Percentiles rank a stretch among this genome's conserved stretches.
Evolutionary conservation across 2,888 invertebrate genomes (phyloP).

Genomic region (Phyto melanocephala): DNA sequence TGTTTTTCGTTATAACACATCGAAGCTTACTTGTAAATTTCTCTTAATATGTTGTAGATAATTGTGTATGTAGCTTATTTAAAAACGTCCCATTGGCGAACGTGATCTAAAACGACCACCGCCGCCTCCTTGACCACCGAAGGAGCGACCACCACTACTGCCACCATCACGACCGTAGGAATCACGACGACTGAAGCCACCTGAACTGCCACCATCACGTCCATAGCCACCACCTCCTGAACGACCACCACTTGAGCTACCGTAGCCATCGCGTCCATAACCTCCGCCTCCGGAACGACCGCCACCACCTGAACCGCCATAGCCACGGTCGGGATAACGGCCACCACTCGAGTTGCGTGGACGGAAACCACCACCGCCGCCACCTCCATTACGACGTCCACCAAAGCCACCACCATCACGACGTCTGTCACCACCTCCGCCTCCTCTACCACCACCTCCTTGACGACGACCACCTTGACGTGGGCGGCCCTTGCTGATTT

Average conservation of each 20-base stretch:
- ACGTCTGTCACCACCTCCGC: slow-evolving; percentile 81
- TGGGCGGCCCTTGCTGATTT: slow-evolving; percentile 90
- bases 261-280: slow-evolving; percentile 74
- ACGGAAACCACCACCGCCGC: slow-evolving; percentile 79
- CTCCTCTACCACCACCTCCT: slow-evolving; percentile 79
- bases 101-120: slow-evolving; percentile 77
- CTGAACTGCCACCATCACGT: slow-evolving; percentile 79
- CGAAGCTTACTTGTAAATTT: slow-evolving; percentile 59
- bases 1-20: slow-evolving; percentile 36
- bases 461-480: slow-evolving; percentile 83
- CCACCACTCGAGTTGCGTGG: slow-evolving; percentile 79
- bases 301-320: slow-evolving; percentile 65
- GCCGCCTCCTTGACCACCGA: slow-evolving; percentile 74
- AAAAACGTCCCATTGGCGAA: slow-evolving; percentile 74
- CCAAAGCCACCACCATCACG: slow-evolving; percentile 81
- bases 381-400: slow-evolving; percentile 78
- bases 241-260: slow-evolving; percentile 73
- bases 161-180: slow-evolving; percentile 73
- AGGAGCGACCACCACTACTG: slow-evolving; percentile 74
- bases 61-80: slow-evolving; percentile 21
- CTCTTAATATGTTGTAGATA: slow-evolving; percentile 35
- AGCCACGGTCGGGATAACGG: slow-evolving; percentile 68
- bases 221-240: slow-evolving; percentile 79
- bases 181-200: slow-evolving; percentile 77
- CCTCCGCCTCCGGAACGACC: slow-evolving; percentile 68